Percentiles rank a stretch among this genome's conserved stretches.
phyloP scores from a whole-genome alignment of 2,113 vertebrate species.

The Antechinus flavipes region DNA sequence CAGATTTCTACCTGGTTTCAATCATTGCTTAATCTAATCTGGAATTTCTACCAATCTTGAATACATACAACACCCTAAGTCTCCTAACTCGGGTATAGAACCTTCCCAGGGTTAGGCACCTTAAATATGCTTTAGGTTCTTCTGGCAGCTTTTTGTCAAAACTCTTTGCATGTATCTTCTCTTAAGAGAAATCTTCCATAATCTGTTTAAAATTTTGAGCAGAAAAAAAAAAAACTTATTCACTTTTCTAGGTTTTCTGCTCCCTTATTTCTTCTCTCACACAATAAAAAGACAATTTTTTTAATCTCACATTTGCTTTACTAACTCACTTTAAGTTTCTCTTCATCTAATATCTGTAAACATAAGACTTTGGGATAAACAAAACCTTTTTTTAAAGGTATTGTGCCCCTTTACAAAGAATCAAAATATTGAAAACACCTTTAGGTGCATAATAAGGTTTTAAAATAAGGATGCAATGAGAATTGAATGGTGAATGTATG shows the following conservation, averaged over 20 bases:
- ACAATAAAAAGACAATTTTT: conserved; percentile 29
- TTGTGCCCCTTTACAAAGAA: not conserved
- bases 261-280: not conserved
- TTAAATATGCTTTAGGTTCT: conserved; percentile 49
- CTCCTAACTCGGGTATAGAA: conserved; percentile 60
- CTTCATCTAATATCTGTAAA: not conserved
- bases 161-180: conserved; percentile 6
- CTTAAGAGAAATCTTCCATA: conserved; percentile 25
- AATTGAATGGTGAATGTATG: not conserved
- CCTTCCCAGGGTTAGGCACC: conserved; percentile 52
- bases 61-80: conserved; percentile 61
- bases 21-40: conserved; percentile 50
- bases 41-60: conserved; percentile 62
- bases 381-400: not conserved
- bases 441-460: conserved; percentile 11
- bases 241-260: conserved; percentile 2
- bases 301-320: not conserved
- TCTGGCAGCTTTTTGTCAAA: conserved; percentile 18
- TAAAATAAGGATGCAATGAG: not conserved
- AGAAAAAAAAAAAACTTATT: conserved; percentile 49
- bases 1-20: conserved; percentile 52
- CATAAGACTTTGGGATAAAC: not conserved
- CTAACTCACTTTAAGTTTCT: conserved; percentile 21
- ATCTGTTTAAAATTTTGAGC: conserved; percentile 41
- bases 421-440: not conserved